Conservation (phyloP, 2,797 vertebrate species). For the Sebastes hubbsi region DNA sequence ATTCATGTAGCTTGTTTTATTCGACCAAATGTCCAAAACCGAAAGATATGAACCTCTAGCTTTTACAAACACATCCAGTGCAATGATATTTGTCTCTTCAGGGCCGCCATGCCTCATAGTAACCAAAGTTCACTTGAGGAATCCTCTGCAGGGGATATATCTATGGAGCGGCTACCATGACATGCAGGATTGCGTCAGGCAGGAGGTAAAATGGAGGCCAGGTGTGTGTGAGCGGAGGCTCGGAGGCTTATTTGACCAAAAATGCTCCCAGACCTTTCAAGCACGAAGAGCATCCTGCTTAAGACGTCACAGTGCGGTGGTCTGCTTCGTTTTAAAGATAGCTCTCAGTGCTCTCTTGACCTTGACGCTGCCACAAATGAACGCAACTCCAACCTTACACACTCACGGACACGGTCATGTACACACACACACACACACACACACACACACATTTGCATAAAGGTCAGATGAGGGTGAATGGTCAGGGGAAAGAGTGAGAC, state of each 20-base stretch:
- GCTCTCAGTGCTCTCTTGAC: conserved; percentile 1
- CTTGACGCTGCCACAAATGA: not conserved
- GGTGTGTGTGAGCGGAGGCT: conserved; percentile 66
- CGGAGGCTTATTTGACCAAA: conserved; percentile 66
- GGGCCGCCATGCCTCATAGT: not conserved
- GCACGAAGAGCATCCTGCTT: conserved; percentile 20
- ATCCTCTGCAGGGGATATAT: conserved; percentile 16
- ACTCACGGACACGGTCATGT: not conserved
- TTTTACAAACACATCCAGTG: not conserved
- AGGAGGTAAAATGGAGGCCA: conserved; percentile 78
- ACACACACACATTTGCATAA: conserved; percentile 7
- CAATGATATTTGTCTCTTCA: not conserved
- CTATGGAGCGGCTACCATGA: conserved; percentile 16
- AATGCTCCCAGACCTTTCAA: conserved; percentile 71
- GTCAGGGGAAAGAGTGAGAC: conserved; percentile 61
- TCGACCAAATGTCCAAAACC: not conserved
- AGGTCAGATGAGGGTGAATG: conserved; percentile 50
- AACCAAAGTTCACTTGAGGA: not conserved
- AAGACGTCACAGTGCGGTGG: not conserved
- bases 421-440: not conserved
- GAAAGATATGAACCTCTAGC: not conserved
- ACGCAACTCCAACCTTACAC: not conserved
- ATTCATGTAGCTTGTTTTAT: not conserved
- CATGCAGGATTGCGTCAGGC: conserved; percentile 32
- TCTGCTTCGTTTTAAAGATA: conserved; percentile 25